Conservation (phyloP, 1,140 invertebrate species). For the Drosophila bifasciata region DNA sequence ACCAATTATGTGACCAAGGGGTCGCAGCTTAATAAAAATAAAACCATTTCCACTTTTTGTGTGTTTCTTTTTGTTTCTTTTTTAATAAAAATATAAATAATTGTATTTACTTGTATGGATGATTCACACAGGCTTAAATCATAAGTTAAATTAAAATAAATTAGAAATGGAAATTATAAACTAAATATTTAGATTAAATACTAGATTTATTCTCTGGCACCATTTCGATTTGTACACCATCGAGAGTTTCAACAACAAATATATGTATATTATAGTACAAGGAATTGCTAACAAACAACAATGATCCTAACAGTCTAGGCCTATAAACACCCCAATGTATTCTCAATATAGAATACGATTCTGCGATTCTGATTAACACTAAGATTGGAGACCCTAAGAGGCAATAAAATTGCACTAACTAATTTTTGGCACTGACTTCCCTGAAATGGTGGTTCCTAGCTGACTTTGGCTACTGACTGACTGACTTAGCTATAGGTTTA, state of each 20-base stretch:
- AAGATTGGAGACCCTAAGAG: constrained; percentile 52
- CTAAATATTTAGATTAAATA: constrained; percentile 18
- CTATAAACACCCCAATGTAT: constrained; percentile 32
- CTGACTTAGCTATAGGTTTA: constrained; percentile 1
- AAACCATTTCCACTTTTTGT: not conserved
- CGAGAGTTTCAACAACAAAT: constrained; percentile 48
- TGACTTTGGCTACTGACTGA: constrained; percentile 45
- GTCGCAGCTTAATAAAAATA: not conserved
- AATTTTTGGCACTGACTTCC: constrained; percentile 80
- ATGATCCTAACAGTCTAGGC: constrained; percentile 14
- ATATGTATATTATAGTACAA: constrained; percentile 51
- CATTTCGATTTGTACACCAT: constrained; percentile 65
- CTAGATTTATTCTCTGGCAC: constrained; percentile 52
- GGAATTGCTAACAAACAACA: constrained; percentile 59
- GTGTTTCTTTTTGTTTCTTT: not conserved
- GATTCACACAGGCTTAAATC: constrained; percentile 47
- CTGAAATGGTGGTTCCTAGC: constrained; percentile 27
- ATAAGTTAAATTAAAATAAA: constrained; percentile 28
- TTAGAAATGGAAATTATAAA: constrained; percentile 23
- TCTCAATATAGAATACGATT: constrained; percentile 19
- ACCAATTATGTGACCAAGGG: not conserved
- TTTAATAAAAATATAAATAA: constrained; percentile 33
- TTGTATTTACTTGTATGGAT: constrained; percentile 51
- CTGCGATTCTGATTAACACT: constrained; percentile 13
- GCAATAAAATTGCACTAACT: constrained; percentile 79